A percentile compares a stretch with the other conserved stretches of the same genome.
phyloP scores from a whole-genome alignment of 30 jellyfish, hydroid and myxozoan species.

The Aurelia sp. region DNA sequence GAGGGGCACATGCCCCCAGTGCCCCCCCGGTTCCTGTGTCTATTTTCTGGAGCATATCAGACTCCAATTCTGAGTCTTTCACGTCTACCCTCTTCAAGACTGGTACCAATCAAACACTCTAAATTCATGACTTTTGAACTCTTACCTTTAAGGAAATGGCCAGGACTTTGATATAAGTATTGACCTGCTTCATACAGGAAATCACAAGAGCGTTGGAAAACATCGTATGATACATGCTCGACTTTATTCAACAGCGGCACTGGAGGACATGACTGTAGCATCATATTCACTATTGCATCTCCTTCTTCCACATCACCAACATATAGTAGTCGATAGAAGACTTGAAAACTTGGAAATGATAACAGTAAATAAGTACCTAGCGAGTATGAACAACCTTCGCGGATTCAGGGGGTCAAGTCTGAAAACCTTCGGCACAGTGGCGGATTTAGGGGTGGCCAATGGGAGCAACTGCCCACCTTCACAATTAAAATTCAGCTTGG shows the following conservation, averaged over 20 bases:
- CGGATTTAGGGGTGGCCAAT: no score
- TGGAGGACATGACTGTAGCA: slow-evolving; percentile 67
- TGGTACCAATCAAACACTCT: no score
- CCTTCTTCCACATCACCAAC: slow-evolving; percentile 72
- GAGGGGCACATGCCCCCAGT: no score
- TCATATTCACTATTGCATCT: slow-evolving; percentile 8
- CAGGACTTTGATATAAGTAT: slow-evolving; percentile 68
- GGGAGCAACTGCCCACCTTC: no score
- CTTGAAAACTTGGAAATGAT: slow-evolving; percentile 47
- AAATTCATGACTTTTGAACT: no score
- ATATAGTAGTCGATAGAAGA: slow-evolving; percentile 58
- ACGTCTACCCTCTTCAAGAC: no score
- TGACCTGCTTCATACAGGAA: slow-evolving; percentile 49
- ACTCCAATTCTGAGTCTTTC: no score
- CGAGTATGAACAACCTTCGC: not conserved
- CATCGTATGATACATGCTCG: slow-evolving; percentile 67
- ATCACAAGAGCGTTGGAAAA: slow-evolving; percentile 69
- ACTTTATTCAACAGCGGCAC: slow-evolving; percentile 44
- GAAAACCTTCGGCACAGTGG: no score
- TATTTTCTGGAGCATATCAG: no score
- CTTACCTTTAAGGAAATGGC: slow-evolving; percentile 69
- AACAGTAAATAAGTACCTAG: not conserved
- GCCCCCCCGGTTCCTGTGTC: no score
- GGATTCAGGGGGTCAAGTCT: no score
- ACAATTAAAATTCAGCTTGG: no score